Percentiles rank a stretch among this genome's conserved stretches.
These are phyloP conservation scores for Barypeithes pellucidus DNA, from an alignment of 2,888 invertebrate species.

Conservation along the genomic window DNA sequence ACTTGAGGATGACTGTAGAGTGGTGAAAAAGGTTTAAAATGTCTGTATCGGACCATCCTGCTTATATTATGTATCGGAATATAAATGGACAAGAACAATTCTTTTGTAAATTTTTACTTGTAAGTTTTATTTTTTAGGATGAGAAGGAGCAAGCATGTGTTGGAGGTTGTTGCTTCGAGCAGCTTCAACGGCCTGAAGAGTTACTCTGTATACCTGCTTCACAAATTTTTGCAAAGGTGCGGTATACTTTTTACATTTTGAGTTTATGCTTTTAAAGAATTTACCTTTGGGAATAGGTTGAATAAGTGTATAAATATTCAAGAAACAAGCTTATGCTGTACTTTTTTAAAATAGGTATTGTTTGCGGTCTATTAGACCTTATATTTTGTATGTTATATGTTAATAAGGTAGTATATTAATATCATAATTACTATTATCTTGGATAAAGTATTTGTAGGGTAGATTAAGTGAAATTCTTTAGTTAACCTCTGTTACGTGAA, in stretches of 20 bases:
- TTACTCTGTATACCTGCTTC: slow-evolving; percentile 48
- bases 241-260: slow-evolving; percentile 38
- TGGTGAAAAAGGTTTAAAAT: slow-evolving; percentile 8
- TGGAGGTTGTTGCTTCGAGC: slow-evolving; percentile 56
- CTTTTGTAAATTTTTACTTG: slow-evolving; percentile 1
- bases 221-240: slow-evolving; percentile 41
- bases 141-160: slow-evolving; percentile 40
- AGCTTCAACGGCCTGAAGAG: slow-evolving; percentile 57
- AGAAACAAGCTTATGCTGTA: too few relatives aligned
- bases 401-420: too few relatives aligned
- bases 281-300: slow-evolving; percentile 8
- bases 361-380: too few relatives aligned
- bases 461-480: too few relatives aligned
- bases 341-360: too few relatives aligned
- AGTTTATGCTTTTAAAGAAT: slow-evolving; percentile 15
- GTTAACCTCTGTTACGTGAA: too few relatives aligned
- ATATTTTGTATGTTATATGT: too few relatives aligned
- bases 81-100: neutral
- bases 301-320: neutral
- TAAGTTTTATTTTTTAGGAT: slow-evolving; percentile 23
- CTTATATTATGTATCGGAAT: neutral
- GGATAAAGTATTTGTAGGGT: too few relatives aligned
- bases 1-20: slow-evolving; percentile 24
- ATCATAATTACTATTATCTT: too few relatives aligned
- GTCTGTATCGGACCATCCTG: slow-evolving; percentile 31